Evolutionary conservation across 2,888 invertebrate species (phyloP).

Genomic region (Seira musarum): DNA sequence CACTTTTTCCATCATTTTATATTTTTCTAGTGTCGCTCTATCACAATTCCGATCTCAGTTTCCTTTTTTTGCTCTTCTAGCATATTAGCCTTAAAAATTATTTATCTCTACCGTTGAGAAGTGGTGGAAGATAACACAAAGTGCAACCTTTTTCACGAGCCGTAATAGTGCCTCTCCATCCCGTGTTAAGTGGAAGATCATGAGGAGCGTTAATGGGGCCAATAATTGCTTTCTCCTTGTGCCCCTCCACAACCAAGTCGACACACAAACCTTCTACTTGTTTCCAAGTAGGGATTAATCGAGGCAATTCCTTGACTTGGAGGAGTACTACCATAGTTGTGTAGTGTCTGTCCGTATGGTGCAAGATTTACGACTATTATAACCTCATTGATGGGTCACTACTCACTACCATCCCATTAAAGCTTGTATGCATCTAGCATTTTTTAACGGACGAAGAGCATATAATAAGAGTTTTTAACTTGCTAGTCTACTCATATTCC

Average conservation of each 20-base stretch:
- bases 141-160: neutral
- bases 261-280: slow-evolving; percentile 1
- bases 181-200: neutral
- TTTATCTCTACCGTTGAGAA: neutral
- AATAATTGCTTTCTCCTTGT: slow-evolving; percentile 43
- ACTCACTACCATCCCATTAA: too few relatives aligned
- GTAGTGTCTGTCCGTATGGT: slow-evolving; percentile 18
- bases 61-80: neutral
- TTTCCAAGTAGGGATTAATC: slow-evolving; percentile 23
- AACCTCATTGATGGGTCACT: slow-evolving; percentile 52
- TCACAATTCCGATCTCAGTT: too few relatives aligned
- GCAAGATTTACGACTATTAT: slow-evolving; percentile 58
- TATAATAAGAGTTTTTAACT: neutral
- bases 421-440: too few relatives aligned
- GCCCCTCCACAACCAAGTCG: too few relatives aligned
- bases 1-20: too few relatives aligned
- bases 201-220: slow-evolving; percentile 45
- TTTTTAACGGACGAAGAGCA: neutral
- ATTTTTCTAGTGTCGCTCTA: too few relatives aligned
- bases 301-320: slow-evolving; percentile 42
- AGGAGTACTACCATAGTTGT: too few relatives aligned
- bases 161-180: neutral
- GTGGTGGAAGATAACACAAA: neutral
- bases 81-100: neutral
- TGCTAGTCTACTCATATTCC: neutral